Evolutionary conservation across 2,113 vertebrate genomes (phyloP), one percentile per base, ranked within the genome.

Genomic region (Thermophis baileyi): DNA sequence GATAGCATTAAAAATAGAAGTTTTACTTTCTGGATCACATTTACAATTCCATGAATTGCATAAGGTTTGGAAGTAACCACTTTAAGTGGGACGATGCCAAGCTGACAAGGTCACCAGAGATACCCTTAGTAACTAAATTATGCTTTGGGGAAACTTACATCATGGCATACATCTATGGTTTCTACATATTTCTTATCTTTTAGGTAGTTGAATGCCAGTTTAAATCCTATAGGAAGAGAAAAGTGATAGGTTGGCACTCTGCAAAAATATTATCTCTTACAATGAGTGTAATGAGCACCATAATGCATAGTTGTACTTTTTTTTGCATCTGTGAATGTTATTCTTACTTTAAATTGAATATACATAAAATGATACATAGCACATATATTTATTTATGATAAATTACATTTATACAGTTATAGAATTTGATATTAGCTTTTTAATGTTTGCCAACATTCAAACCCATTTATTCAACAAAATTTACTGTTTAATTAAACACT

Each of bases 181-280:
- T 97, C 97, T 51, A 97, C 96, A 54, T 97, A 97, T 47, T 96
- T 97, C 95, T 97, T 98, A 86, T 92, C 96, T 95, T 98, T 98
- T 95, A 98, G 91, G 90, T 97, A 98, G 95, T 97, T 98, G 94
- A 98, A 98, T 91, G 98, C 97, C 1, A 98, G 97, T 88, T 95
- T 97, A 95, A 98, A 98, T 81, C 97, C 97, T 98, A 94, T 30
- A 89, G 60, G 86, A 49, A 51, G 35, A 94, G 85, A 93, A 50
- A 89, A 63, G 49, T 44, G 35, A 40, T 95, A 90, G 69, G 60
- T 40, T 18, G 49, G 44, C 85, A 25, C 46, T 89, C 87, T 90
- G 18, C 40, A 27, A 27, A 63, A 63, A 22, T 51, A n/a, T 63
- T 5, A 46, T 35, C 50, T 20, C 25, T 3, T 22, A n/a, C 87